Percentiles rank a stretch among this genome's conserved stretches.
These are phyloP conservation scores for Eupithecia dodoneata DNA, from an alignment of 2,888 invertebrate species.

Conservation along the genomic window DNA sequence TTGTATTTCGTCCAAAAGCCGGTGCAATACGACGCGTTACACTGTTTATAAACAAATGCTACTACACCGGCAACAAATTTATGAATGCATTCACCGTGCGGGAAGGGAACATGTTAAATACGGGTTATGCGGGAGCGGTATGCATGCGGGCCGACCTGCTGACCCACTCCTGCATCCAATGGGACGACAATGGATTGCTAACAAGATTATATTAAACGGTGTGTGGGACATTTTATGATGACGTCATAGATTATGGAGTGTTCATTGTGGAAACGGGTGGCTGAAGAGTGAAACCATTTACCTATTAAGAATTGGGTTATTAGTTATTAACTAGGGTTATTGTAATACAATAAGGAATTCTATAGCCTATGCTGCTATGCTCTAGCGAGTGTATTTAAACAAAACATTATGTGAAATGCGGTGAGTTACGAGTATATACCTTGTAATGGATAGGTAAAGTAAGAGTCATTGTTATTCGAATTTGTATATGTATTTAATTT, in stretches of 20 bases:
- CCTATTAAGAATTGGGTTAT: background rate
- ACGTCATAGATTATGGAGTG: background rate
- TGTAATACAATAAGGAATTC: background rate
- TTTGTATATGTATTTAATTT: too few species aligned
- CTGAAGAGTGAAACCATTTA: background rate
- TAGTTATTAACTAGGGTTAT: background rate
- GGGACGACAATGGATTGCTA: conserved; percentile 61
- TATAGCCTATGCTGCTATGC: too few species aligned
- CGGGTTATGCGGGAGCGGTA: conserved; percentile 46
- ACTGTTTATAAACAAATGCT: background rate
- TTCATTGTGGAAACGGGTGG: background rate
- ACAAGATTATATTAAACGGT: conserved; percentile 52
- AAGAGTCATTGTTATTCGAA: too few species aligned
- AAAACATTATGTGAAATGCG: too few species aligned
- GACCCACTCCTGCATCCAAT: conserved; percentile 78
- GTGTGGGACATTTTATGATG: conserved; percentile 8
- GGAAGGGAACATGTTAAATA: conserved; percentile 69
- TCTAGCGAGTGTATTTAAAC: too few species aligned
- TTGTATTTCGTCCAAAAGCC: background rate
- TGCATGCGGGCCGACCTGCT: conserved; percentile 68
- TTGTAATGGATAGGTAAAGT: too few species aligned
- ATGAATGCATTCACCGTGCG: conserved; percentile 45
- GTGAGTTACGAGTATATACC: too few species aligned
- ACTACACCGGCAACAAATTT: conserved; percentile 38
- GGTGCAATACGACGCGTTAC: background rate